Conservation (phyloP, 2,888 invertebrate genomes). For the Theristus sp. region DNA sequence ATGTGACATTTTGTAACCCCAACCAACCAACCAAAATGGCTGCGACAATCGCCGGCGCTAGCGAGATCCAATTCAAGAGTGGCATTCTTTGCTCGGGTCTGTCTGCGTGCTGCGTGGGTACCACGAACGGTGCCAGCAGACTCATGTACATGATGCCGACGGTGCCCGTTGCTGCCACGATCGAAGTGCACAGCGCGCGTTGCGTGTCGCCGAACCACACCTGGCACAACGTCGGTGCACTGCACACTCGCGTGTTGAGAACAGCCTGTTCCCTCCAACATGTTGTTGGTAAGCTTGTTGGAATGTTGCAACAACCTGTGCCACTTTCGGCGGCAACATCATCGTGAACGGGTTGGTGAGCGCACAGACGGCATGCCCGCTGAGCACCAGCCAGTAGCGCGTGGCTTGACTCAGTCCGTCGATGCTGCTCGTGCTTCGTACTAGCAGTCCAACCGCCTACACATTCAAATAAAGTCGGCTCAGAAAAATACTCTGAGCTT, state of each 20-base stretch:
- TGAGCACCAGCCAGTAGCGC: not conserved
- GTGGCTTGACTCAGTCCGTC: not conserved
- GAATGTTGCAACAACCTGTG: too few relatives aligned
- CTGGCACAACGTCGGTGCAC: too few relatives aligned
- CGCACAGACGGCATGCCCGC: not conserved
- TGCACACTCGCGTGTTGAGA: too few relatives aligned
- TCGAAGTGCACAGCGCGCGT: not conserved
- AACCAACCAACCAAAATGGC: not conserved
- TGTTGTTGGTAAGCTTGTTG: too few relatives aligned
- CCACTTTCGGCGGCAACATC: not conserved
- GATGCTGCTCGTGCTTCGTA: not conserved
- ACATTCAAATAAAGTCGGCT: too few relatives aligned
- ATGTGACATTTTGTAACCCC: not conserved
- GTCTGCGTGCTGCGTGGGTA: not conserved
- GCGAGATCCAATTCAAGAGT: slow-evolving; percentile 6
- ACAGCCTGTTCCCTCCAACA: too few relatives aligned
- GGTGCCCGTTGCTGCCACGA: not conserved
- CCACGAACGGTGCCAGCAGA: not conserved
- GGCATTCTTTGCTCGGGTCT: not conserved
- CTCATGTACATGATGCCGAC: not conserved
- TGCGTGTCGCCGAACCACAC: not conserved
- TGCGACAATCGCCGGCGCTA: not conserved
- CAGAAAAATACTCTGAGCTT: too few relatives aligned
- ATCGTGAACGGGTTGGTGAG: not conserved
- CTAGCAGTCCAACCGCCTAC: not conserved